phyloP scores from a whole-genome alignment of 1,140 invertebrate genomes.

The Coelopa frigida region DNA sequence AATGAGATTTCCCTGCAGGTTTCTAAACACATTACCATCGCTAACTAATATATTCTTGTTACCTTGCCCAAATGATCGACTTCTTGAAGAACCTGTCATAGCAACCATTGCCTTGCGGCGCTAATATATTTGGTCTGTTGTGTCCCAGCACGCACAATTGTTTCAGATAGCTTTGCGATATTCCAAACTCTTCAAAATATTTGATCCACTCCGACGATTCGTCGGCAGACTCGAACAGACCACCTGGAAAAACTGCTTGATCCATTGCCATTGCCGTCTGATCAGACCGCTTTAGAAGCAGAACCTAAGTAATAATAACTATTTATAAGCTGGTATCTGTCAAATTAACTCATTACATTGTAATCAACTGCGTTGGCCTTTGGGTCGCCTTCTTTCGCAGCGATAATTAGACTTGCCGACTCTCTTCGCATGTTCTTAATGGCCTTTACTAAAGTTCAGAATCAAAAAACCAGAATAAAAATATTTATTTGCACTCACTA shows the following conservation, averaged over 20 bases:
- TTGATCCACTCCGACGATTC: constrained; percentile 61
- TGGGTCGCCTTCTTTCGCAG: neutral
- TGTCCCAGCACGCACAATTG: too few relatives aligned
- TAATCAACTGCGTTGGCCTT: neutral
- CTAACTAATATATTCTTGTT: too few relatives aligned
- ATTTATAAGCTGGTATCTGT: neutral
- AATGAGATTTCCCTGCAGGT: constrained; percentile 70
- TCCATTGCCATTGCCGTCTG: constrained; percentile 62
- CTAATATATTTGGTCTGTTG: too few relatives aligned
- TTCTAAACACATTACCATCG: too few relatives aligned
- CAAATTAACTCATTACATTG: constrained; percentile 3
- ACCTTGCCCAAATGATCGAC: too few relatives aligned
- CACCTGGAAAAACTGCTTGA: constrained; percentile 76
- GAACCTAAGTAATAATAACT: constrained; percentile 46
- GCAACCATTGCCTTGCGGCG: too few relatives aligned
- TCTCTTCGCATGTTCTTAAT: too few relatives aligned
- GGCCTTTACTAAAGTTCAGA: too few relatives aligned
- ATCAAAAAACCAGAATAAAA: too few relatives aligned
- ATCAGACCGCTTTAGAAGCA: constrained; percentile 58
- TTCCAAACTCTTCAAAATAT: constrained; percentile 55
- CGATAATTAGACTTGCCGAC: neutral
- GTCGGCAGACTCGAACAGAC: constrained; percentile 61
- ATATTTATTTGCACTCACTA: too few relatives aligned
- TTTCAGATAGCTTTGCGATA: too few relatives aligned
- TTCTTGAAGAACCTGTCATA: too few relatives aligned